Evolutionary conservation across 92 coral and sea anemone species (phyloP).

Genomic region (Parazoanthus darwini): DNA sequence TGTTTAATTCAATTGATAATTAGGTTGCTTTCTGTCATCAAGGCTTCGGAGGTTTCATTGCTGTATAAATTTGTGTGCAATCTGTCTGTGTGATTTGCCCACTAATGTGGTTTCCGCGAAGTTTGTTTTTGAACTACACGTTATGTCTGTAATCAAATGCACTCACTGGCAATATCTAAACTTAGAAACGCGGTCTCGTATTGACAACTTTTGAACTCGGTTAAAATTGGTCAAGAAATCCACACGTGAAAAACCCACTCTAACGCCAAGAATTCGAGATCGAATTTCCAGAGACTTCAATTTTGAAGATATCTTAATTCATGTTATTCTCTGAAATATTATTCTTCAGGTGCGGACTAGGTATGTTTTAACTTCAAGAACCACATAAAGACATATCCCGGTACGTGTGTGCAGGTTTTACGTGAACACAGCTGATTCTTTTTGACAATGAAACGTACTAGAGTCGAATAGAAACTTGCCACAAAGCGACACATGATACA

Average conservation of each 20-base stretch:
- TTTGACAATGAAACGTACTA: no score
- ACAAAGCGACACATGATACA: neutral
- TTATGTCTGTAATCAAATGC: no score
- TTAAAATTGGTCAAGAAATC: neutral
- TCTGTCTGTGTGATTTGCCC: neutral
- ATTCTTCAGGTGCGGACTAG: no score
- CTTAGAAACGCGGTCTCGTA: neutral
- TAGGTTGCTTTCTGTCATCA: constrained; percentile 18
- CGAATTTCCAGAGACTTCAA: no score
- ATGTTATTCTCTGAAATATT: no score
- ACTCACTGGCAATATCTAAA: neutral
- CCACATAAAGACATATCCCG: no score
- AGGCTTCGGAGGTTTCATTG: neutral
- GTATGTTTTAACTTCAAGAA: no score
- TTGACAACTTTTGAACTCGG: no score
- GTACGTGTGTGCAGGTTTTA: no score
- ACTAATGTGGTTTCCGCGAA: neutral
- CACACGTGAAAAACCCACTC: neutral
- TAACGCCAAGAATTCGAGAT: neutral
- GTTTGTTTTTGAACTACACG: neutral
- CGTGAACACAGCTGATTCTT: no score
- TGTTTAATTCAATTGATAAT: neutral
- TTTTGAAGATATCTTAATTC: no score
- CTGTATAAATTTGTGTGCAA: neutral
- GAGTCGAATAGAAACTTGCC: neutral